phyloP scores from a whole-genome alignment of 2,797 vertebrate species.

The Luscinia megarhynchos region DNA sequence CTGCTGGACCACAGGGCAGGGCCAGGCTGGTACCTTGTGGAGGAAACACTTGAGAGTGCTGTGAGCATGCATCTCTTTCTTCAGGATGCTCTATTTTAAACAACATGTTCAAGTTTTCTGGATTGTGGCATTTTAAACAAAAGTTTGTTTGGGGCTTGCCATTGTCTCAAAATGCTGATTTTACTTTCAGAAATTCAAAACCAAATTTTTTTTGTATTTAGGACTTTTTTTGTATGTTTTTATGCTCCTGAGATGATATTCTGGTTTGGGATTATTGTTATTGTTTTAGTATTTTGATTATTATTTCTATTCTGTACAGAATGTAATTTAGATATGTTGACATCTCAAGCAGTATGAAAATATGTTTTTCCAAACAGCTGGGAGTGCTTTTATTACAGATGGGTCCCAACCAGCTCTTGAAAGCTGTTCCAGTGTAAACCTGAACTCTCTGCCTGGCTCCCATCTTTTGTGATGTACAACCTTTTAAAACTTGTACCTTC shows the following conservation, averaged over 20 bases:
- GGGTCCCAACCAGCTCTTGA: background rate
- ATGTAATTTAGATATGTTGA: background rate
- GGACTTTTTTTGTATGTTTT: background rate
- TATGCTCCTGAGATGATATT: background rate
- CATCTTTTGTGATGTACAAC: background rate
- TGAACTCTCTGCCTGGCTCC: background rate
- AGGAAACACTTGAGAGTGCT: background rate
- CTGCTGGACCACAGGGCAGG: background rate
- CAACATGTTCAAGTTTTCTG: background rate
- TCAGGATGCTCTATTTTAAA: background rate
- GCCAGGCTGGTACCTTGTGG: background rate
- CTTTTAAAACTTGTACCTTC: background rate
- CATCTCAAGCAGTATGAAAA: background rate
- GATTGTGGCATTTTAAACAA: background rate
- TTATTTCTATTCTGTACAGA: background rate
- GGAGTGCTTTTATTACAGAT: background rate
- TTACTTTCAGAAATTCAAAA: background rate
- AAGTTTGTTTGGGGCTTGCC: background rate
- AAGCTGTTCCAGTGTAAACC: background rate
- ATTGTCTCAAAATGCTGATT: background rate
- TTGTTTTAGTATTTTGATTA: background rate
- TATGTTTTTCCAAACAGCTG: background rate
- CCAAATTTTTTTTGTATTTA: background rate
- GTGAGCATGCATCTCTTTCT: background rate
- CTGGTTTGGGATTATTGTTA: background rate